These are phyloP conservation scores for Thymelicus acteon DNA, from an alignment of 2,888 invertebrate species.

Conservation along the genomic window DNA sequence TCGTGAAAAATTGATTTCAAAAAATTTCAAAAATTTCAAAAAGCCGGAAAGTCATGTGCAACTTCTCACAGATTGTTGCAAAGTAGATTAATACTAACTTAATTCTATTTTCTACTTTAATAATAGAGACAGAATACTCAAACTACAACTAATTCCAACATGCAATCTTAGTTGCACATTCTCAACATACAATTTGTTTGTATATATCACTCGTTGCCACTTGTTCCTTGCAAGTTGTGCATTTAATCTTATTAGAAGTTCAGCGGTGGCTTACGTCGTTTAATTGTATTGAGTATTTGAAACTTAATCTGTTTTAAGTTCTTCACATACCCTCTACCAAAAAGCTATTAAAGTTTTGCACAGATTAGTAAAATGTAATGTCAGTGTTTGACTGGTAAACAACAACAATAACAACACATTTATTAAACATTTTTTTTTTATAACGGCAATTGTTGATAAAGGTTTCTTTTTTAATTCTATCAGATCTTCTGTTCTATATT, in stretches of 20 bases:
- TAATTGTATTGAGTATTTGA: slow-evolving; percentile 40
- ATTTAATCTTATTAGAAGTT: slow-evolving; percentile 43
- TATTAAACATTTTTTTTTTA: too few species aligned
- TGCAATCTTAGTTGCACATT: slow-evolving; percentile 55
- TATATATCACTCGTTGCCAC: slow-evolving; percentile 48
- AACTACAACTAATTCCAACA: slow-evolving; percentile 45
- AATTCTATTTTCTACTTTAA: background rate
- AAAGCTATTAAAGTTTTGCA: slow-evolving; percentile 23
- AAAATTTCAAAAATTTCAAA: too few species aligned
- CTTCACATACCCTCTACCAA: slow-evolving; percentile 29
- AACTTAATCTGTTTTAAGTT: slow-evolving; percentile 37
- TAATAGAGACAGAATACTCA: slow-evolving; percentile 6
- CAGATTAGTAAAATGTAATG: background rate
- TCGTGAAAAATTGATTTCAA: too few species aligned
- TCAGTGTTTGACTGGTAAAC: background rate
- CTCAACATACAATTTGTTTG: slow-evolving; percentile 49
- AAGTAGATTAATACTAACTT: too few species aligned
- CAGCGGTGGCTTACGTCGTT: slow-evolving; percentile 33
- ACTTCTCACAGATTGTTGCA: too few species aligned
- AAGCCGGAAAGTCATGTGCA: too few species aligned
- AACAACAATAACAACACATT: background rate
- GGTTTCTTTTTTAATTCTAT: too few species aligned
- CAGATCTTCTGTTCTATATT: too few species aligned
- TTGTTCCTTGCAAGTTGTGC: slow-evolving; percentile 46
- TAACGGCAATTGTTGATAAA: too few species aligned